Base-by-base conservation (phyloP, 1,140 invertebrate genomes). In the Megalonaias nervosa region DNA sequence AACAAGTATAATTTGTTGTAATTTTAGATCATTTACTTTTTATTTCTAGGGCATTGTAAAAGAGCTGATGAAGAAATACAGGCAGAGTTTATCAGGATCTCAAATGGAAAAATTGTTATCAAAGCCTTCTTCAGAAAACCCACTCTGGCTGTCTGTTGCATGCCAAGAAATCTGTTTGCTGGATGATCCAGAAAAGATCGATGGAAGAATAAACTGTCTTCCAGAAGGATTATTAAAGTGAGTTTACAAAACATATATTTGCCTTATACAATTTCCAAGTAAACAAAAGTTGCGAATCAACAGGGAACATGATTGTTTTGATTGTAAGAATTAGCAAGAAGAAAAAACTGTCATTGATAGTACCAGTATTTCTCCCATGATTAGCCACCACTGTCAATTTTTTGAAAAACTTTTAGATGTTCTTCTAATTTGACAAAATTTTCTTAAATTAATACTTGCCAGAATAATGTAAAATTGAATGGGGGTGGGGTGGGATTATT, bases 121-220 rank as follows among this genome's bases (percentile, higher is more conserved):
- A 15, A 89, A 89, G 62, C 75, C 84, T 15, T 86, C 84, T 1
- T 89, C 90, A 16, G 83, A 86, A 31, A 90, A 89, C 73, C 90
- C 90, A 2, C 79, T 91, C 5, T 92, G 90, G 88, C 80, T 92
- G 58, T 84, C 84, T 21, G 75, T 91, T n/a, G 88, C 86, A 14
- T 92, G 91, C 84, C 88, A 91, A 77, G 88, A 90, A 71, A 59
- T 92, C 13, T 81, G 87, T 71, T 82, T 81, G 31, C 77, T 87
- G 57, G 84, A 84, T 12, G 80, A 85, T 19, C 81, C 23, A 59
- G 69, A 76, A 4, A 75, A 80, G 14, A 81, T 89, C 16, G 76
- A 83, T 59, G 81, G 84, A 14, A 88, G 83, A 71, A 89, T 90
- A 71, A 69, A 78, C 57, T 73, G 70, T 69, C 70, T 89, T 19